phyloP scores from a whole-genome alignment of 1,140 invertebrate genomes.

The Theocolax elegans region DNA sequence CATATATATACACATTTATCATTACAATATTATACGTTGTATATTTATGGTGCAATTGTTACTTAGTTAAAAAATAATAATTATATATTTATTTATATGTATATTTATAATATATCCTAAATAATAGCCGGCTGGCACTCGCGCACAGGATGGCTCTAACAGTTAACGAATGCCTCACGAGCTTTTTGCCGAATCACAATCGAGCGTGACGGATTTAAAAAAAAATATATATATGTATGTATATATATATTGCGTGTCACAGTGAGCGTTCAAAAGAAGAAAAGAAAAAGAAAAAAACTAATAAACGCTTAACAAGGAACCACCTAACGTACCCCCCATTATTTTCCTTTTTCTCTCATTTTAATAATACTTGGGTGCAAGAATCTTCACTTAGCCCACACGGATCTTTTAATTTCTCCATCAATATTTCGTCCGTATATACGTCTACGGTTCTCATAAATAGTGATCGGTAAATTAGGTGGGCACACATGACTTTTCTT shows the following conservation, averaged over 20 bases:
- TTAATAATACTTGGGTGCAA: conserved; percentile 32
- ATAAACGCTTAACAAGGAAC: conserved; percentile 35
- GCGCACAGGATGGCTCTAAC: conserved; percentile 38
- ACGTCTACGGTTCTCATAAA: no score
- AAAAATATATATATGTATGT: conserved; percentile 23
- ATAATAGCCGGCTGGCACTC: conserved; percentile 37
- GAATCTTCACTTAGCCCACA: conserved; percentile 11
- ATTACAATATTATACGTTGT: conserved; percentile 48
- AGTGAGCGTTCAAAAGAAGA: conserved; percentile 38
- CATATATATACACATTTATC: conserved; percentile 52
- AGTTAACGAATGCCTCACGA: conserved; percentile 47
- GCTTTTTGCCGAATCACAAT: conserved; percentile 47
- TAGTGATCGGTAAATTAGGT: conserved; percentile 21
- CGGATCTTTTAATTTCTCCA: conserved; percentile 13
- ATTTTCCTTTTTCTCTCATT: conserved; percentile 22
- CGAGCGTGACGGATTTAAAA: conserved; percentile 40
- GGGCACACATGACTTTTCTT: conserved; percentile 11
- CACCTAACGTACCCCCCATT: conserved; percentile 26
- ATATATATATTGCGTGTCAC: conserved; percentile 46
- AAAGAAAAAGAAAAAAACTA: conserved; percentile 36
- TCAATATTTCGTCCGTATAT: background rate
- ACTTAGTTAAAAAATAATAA: conserved; percentile 47
- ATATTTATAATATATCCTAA: conserved; percentile 47
- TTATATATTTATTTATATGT: conserved; percentile 46
- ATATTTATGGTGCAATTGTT: conserved; percentile 49